Conservation (phyloP, 2,888 invertebrate genomes). For the Athalia circularis region DNA sequence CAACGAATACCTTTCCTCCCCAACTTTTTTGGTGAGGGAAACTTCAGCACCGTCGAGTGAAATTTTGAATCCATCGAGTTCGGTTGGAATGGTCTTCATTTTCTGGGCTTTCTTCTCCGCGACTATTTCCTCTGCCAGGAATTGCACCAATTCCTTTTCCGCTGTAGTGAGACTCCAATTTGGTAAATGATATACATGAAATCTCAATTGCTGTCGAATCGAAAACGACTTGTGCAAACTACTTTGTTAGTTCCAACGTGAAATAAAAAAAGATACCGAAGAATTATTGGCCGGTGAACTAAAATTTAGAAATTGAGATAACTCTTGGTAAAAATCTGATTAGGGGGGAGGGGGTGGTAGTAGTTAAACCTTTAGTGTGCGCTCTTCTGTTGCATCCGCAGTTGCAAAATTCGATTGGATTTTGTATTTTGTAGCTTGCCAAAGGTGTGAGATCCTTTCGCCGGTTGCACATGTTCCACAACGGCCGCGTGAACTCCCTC, state of each 20-base stretch:
- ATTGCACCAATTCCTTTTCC: conserved; percentile 91
- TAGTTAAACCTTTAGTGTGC: conserved; percentile 82
- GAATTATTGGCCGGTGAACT: too few relatives aligned
- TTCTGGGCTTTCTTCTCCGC: conserved; percentile 92
- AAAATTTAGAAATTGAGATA: conserved; percentile 42
- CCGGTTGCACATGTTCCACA: conserved; percentile 83
- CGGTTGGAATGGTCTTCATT: conserved; percentile 83
- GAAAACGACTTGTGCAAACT: too few relatives aligned
- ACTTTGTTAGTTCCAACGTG: too few relatives aligned
- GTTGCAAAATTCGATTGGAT: conserved; percentile 80
- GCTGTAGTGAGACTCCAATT: conserved; percentile 75
- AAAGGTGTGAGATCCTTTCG: conserved; percentile 64
- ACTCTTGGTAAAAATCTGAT: neutral
- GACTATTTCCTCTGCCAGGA: conserved; percentile 94
- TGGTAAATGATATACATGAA: too few relatives aligned
- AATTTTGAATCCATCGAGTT: conserved; percentile 89
- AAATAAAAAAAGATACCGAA: too few relatives aligned
- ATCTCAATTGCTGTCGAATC: too few relatives aligned
- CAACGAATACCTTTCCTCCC: conserved; percentile 80
- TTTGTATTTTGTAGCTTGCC: conserved; percentile 72
- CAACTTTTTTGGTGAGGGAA: conserved; percentile 83
- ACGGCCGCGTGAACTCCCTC: conserved; percentile 81
- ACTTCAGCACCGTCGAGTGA: conserved; percentile 90
- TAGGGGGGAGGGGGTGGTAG: neutral
- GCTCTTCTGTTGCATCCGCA: conserved; percentile 82